These are phyloP conservation scores for Tetrao urogallus DNA, from an alignment of 2,113 vertebrate genomes.

Conservation along the genomic window DNA sequence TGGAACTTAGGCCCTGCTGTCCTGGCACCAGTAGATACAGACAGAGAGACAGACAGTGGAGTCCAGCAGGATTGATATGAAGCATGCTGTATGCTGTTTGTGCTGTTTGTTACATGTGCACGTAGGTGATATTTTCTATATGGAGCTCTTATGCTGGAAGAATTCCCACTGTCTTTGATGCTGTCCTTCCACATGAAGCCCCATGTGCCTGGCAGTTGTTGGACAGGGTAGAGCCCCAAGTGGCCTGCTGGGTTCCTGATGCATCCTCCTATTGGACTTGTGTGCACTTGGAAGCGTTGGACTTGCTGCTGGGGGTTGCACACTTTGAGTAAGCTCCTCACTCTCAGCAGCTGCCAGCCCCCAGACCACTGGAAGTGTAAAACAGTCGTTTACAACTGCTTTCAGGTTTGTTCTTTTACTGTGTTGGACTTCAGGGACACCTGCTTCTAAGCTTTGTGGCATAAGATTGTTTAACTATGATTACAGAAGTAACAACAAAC, in stretches of 20 bases:
- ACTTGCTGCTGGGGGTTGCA: background rate
- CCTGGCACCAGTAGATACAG: slow-evolving; percentile 68
- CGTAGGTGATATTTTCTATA: slow-evolving; percentile 41
- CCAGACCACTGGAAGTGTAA: background rate
- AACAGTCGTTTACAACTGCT: background rate
- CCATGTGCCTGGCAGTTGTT: background rate
- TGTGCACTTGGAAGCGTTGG: background rate
- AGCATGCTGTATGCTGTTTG: background rate
- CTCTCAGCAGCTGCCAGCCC: background rate
- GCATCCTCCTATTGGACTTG: background rate
- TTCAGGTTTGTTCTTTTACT: slow-evolving; percentile 4
- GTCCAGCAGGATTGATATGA: slow-evolving; percentile 54
- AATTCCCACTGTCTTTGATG: background rate
- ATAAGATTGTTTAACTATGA: slow-evolving; percentile 33
- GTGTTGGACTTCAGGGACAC: background rate
- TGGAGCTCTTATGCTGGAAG: background rate
- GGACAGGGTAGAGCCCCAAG: background rate
- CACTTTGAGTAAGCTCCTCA: background rate
- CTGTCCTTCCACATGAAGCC: background rate
- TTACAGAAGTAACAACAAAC: background rate
- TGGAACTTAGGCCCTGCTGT: slow-evolving; percentile 31
- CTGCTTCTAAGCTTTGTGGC: slow-evolving; percentile 42
- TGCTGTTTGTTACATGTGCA: slow-evolving; percentile 20
- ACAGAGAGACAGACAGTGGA: slow-evolving; percentile 68
- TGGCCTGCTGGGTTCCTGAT: background rate